Percentiles rank a stretch among this genome's conserved stretches.
Conservation (phyloP, 1,140 invertebrate genomes). For the Macrobrachium rosenbergii region DNA sequence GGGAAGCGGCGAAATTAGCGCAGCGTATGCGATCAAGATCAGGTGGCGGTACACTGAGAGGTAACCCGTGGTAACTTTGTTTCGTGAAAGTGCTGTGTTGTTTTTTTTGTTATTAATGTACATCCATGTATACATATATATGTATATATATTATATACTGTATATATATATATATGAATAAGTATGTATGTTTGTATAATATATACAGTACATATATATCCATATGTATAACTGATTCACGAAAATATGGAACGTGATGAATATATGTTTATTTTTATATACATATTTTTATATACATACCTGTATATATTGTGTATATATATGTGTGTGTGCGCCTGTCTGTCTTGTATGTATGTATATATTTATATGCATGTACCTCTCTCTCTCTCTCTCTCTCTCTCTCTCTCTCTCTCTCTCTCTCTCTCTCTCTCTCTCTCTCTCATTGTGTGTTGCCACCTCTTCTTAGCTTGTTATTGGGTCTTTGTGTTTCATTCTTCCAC, state of each 20-base stretch:
- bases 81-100: neutral
- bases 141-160: neutral
- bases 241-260: neutral
- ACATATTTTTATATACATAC: neutral
- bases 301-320: neutral
- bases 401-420: no score
- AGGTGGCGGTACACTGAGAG: no score
- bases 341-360: neutral
- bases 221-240: neutral
- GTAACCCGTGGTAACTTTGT: neutral
- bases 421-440: no score
- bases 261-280: neutral
- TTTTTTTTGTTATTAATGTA: neutral
- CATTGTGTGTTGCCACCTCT: no score
- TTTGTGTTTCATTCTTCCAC: no score
- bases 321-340: neutral
- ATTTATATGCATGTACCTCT: slow-evolving; percentile 11
- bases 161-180: neutral
- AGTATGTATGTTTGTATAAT: no score
- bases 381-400: no score
- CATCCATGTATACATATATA: neutral
- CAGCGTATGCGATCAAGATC: no score
- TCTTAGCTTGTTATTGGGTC: no score
- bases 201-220: neutral
- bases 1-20: no score